Conservation (phyloP, 2,888 invertebrate species). For the Nephrotoma flavescens region DNA sequence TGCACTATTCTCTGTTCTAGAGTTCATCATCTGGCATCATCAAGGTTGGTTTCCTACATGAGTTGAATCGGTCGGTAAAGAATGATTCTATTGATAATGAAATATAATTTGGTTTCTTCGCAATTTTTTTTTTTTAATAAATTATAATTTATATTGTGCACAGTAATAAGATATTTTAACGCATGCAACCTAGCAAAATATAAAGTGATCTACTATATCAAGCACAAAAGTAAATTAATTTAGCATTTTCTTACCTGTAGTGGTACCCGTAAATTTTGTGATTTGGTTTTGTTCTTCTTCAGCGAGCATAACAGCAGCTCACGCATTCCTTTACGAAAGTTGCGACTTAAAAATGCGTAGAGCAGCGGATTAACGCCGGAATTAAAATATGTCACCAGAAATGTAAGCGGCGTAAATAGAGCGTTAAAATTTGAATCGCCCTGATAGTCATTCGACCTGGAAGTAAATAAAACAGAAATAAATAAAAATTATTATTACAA, state of each 20-base stretch:
- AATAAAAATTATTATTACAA: not conserved
- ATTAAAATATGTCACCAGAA: conserved; percentile 77
- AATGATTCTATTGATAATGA: conserved; percentile 24
- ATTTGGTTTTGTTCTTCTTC: conserved; percentile 30
- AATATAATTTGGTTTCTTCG: conserved; percentile 3
- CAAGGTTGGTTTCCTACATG: conserved; percentile 32
- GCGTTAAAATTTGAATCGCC: conserved; percentile 62
- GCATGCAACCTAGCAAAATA: no score
- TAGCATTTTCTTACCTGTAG: conserved; percentile 24
- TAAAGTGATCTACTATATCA: not conserved
- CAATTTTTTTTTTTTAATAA: not conserved
- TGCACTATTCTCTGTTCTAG: conserved; percentile 2
- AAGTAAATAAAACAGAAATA: conserved; percentile 6
- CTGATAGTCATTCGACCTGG: conserved; percentile 43
- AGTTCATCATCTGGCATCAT: conserved; percentile 17
- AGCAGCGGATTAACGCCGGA: conserved; percentile 81
- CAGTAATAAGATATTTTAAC: no score
- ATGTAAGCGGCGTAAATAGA: conserved; percentile 69
- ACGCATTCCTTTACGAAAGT: conserved; percentile 71
- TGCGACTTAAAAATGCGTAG: conserved; percentile 71
- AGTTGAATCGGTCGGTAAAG: conserved; percentile 31
- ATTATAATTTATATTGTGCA: not conserved
- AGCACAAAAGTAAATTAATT: not conserved
- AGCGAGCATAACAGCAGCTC: conserved; percentile 56
- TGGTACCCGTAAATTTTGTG: conserved; percentile 28